A percentile compares a stretch with the other conserved stretches of the same genome.
Evolutionary conservation across 2,797 vertebrate species (phyloP).

Genomic region (Dendrocincla fuliginosa): DNA sequence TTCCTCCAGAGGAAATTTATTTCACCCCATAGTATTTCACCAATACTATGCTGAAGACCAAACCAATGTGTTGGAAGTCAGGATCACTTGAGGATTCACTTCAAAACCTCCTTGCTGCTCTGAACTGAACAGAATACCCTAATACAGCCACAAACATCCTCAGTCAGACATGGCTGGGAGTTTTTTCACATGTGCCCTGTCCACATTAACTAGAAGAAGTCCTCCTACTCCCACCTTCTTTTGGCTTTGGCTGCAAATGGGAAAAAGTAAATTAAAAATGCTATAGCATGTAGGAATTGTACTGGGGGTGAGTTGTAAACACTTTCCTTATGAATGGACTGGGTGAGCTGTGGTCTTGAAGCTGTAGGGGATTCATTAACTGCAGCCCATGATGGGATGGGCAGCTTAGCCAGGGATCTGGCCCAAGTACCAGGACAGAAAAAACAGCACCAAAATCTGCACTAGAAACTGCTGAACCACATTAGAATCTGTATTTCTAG

Average conservation of each 20-base stretch:
- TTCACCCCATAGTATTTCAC: background rate
- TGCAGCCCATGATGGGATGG: background rate
- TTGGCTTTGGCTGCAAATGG: background rate
- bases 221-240: background rate
- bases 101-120: background rate
- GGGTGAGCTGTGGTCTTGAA: background rate
- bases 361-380: background rate
- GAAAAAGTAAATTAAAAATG: background rate
- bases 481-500: background rate
- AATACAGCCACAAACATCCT: accelerated
- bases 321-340: background rate
- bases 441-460: background rate
- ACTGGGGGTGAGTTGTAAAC: background rate
- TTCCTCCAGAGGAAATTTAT: background rate
- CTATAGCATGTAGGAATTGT: background rate
- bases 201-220: background rate
- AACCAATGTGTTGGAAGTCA: background rate
- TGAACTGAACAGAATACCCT: accelerated
- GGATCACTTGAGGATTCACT: background rate
- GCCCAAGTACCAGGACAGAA: background rate
- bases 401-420: background rate
- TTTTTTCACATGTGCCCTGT: background rate
- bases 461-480: background rate
- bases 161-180: background rate
- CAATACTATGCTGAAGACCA: background rate